Conservation (phyloP, 2,797 vertebrate genomes). For the Chiloscyllium punctatum region DNA sequence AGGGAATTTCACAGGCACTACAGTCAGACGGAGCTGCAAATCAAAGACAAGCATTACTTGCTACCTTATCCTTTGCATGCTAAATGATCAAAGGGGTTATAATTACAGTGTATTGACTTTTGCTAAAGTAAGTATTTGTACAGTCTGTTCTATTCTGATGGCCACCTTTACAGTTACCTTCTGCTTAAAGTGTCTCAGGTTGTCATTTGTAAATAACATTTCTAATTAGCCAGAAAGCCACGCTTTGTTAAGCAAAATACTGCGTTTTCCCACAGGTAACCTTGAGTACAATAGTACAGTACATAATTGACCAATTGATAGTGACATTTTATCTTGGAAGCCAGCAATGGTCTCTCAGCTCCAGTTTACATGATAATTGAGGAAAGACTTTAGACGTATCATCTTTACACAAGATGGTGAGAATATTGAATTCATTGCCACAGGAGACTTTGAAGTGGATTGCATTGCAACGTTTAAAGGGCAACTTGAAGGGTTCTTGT, state of each 20-base stretch:
- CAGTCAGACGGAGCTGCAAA: neutral
- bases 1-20: conserved; percentile 14
- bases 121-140: conserved; percentile 17
- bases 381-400: neutral
- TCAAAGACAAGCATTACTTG: conserved; percentile 14
- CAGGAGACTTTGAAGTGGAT: neutral
- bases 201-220: conserved; percentile 16
- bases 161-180: neutral
- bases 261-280: neutral
- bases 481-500: neutral
- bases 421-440: neutral
- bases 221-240: conserved; percentile 23
- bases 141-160: neutral
- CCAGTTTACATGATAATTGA: neutral
- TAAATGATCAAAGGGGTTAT: conserved; percentile 27
- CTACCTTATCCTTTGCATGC: conserved; percentile 26
- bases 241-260: neutral
- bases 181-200: neutral
- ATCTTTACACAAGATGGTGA: neutral
- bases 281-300: neutral
- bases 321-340: neutral
- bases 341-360: neutral
- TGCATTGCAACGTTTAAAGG: neutral
- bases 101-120: conserved; percentile 23
- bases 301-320: neutral